Evolutionary conservation across 1,140 invertebrate species (phyloP).

Genomic region (Drosophila pandora): DNA sequence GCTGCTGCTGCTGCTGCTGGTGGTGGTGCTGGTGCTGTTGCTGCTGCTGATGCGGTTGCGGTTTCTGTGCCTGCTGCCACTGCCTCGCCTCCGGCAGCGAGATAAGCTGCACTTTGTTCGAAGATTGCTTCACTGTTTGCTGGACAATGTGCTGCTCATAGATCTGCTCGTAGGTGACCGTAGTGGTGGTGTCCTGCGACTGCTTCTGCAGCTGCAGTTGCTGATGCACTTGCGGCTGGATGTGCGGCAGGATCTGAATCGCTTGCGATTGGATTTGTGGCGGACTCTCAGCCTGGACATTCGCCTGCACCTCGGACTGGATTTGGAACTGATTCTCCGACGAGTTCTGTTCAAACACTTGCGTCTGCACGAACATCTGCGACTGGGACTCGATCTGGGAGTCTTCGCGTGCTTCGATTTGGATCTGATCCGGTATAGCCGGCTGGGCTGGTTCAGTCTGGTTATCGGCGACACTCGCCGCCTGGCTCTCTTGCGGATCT

Average conservation of each 20-base stretch:
- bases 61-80: conserved; percentile 38
- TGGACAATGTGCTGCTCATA: conserved; percentile 44
- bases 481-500: neutral
- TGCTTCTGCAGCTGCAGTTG: conserved; percentile 13
- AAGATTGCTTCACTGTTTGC: conserved; percentile 35
- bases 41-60: conserved; percentile 30
- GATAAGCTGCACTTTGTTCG: conserved; percentile 42
- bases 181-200: conserved; percentile 29
- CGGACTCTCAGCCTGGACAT: neutral
- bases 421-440: neutral
- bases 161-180: conserved; percentile 41
- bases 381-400: neutral
- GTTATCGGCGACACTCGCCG: neutral
- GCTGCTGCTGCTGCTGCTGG: conserved; percentile 26
- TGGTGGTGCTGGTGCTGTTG: conserved; percentile 31
- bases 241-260: conserved; percentile 30
- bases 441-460: neutral
- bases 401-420: neutral
- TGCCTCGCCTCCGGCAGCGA: conserved; percentile 21
- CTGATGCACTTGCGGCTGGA: conserved; percentile 4
- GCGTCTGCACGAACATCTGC: neutral
- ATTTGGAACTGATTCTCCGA: conserved; percentile 3
- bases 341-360: neutral
- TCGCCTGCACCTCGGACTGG: neutral
- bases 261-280: neutral